phyloP scores from a whole-genome alignment of 2,888 invertebrate species.

The Polyommatus iphigenia region DNA sequence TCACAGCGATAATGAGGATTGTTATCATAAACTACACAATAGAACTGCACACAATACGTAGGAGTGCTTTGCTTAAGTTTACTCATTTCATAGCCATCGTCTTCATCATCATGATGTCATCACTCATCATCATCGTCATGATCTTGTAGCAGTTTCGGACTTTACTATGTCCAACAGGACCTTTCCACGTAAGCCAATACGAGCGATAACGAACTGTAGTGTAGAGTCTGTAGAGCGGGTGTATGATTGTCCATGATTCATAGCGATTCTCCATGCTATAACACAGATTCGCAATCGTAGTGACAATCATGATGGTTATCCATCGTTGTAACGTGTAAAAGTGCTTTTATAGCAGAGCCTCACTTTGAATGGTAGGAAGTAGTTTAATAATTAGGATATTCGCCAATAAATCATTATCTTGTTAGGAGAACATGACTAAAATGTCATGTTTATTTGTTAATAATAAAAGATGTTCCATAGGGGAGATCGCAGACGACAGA shows the following conservation, averaged over 20 bases:
- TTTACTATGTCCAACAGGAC: neutral
- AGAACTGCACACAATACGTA: neutral
- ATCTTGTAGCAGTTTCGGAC: too few species aligned
- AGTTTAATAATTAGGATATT: neutral
- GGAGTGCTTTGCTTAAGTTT: neutral
- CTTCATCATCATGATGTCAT: neutral
- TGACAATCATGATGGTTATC: neutral
- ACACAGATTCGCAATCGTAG: neutral
- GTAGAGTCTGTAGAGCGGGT: too few species aligned
- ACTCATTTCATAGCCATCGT: neutral
- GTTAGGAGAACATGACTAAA: neutral
- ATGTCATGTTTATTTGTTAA: neutral
- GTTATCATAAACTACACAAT: conserved; percentile 5
- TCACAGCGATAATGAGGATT: neutral
- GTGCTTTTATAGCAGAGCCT: too few species aligned
- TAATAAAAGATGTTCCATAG: too few species aligned
- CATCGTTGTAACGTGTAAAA: neutral
- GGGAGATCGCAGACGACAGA: too few species aligned
- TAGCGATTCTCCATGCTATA: neutral
- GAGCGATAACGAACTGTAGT: too few species aligned
- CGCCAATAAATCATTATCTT: neutral
- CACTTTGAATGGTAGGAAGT: neutral
- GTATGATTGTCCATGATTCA: neutral
- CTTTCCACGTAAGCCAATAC: too few species aligned
- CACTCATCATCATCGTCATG: neutral